phyloP scores from a whole-genome alignment of 2,113 vertebrate species.

The Erythrocercus mccallii region DNA sequence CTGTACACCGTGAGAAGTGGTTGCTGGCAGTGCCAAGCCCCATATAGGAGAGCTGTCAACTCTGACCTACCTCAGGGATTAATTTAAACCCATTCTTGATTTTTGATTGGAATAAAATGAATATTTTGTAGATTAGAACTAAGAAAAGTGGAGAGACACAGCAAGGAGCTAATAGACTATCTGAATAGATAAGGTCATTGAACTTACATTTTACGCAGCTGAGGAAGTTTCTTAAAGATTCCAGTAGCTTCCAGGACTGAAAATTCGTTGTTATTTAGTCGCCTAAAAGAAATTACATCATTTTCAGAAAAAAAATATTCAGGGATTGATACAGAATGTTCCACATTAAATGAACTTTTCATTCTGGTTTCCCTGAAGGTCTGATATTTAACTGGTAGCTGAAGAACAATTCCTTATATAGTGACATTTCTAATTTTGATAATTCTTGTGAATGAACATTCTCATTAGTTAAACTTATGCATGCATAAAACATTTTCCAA shows the following conservation, averaged over 20 bases:
- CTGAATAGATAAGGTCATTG: background rate
- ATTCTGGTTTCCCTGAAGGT: background rate
- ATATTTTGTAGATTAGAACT: background rate
- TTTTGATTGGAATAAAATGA: background rate
- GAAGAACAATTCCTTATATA: background rate
- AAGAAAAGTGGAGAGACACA: background rate
- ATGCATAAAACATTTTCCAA: background rate
- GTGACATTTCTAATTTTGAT: background rate
- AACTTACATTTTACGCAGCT: slow-evolving; percentile 97
- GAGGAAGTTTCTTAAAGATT: slow-evolving; percentile 96
- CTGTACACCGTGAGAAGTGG: background rate
- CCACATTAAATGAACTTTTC: background rate
- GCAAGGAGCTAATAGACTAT: background rate
- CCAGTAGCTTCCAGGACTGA: slow-evolving; percentile 94
- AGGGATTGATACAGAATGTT: background rate
- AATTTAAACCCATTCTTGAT: background rate
- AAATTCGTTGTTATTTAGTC: slow-evolving; percentile 98
- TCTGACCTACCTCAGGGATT: background rate
- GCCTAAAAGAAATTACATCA: slow-evolving; percentile 66
- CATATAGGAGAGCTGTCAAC: background rate
- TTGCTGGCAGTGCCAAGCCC: background rate
- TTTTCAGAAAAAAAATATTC: background rate
- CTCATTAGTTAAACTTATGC: background rate
- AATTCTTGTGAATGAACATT: background rate
- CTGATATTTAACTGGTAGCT: background rate